Base-by-base conservation (phyloP, 64 coral and sea anemone genomes). In the Montipora sp. region DNA sequence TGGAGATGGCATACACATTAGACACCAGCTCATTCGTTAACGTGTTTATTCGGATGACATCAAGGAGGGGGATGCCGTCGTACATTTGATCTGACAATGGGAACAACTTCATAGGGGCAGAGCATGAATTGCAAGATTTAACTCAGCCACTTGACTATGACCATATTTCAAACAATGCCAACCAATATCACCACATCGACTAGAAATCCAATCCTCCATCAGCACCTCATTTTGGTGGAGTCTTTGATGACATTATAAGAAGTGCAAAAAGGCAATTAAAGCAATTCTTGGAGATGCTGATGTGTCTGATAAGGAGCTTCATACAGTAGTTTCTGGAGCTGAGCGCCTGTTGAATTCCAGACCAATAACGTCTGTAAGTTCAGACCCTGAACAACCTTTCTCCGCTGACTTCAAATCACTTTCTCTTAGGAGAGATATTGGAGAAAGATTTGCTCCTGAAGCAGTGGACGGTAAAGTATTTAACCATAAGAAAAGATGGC, bases 401-500 rank as follows among this genome's bases (percentile, higher is more conserved):
- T 65, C 89, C 76, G 36, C 36, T 92, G 6, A 92, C 90, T 0
- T 80, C 90, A 23, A 92, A 76, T 59, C 80, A 83, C 73, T 84
- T 84, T 8, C n/a, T 92, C 6, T 7, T 92, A 2, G 81, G 90
- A 47, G 67, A 92, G 44, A n/a, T n/a, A 7, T 92, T 8, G 80
- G 90, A 23, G 90, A 80, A 50, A 8, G 11, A 59, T 92, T 92
- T 63, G 90, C 80, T 22, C 68, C 90, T 12, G 90, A 92, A 60
- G 5, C 70, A 57, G 9, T 59, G 19, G 77, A 90, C 3, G 5
- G 4, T 46, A 72, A 85, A 48, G 24, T 27, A 5, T 75, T 24
- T 57, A 92, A 77, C 44, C 90, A 80, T 48, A 75, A 66, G 36
- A 92, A 75, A 23, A 16, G 90, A 23, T 92, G 90, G 90, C 90